Conservation (phyloP, 2,888 invertebrate genomes). For the Thereva nobilitata region DNA sequence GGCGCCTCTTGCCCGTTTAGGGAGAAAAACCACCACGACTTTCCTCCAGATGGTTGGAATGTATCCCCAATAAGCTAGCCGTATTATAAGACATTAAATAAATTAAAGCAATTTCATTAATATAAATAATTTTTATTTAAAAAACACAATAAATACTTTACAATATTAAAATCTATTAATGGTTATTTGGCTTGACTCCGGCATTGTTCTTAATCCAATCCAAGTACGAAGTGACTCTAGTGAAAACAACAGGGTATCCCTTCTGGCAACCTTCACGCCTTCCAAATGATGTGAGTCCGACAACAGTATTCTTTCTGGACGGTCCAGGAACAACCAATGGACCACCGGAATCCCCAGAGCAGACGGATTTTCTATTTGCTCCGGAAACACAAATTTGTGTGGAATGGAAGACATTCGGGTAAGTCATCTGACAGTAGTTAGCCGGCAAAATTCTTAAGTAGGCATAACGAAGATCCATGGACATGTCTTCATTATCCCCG, state of each 20-base stretch:
- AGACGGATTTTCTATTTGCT: constrained; percentile 48
- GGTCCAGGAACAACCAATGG: constrained; percentile 18
- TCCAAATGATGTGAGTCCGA: constrained; percentile 37
- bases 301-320: constrained; percentile 3
- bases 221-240: constrained; percentile 31
- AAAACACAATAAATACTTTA: too few relatives aligned
- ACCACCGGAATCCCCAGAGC: constrained; percentile 51
- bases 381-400: constrained; percentile 51
- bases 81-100: too few relatives aligned
- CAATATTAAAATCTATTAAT: too few relatives aligned
- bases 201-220: constrained; percentile 33
- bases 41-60: too few relatives aligned
- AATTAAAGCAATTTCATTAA: too few relatives aligned
- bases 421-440: neutral
- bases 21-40: too few relatives aligned
- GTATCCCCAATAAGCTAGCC: too few relatives aligned
- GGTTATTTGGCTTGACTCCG: neutral
- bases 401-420: constrained; percentile 38
- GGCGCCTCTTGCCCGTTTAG: too few relatives aligned
- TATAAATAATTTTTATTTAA: too few relatives aligned
- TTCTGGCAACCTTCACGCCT: constrained; percentile 29
- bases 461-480: constrained; percentile 19
- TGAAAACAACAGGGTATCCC: constrained; percentile 28
- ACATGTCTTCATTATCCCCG: constrained; percentile 7
- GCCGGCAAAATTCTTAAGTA: neutral